Conservation (phyloP, 2,113 vertebrate genomes). For the Halcyon senegalensis region DNA sequence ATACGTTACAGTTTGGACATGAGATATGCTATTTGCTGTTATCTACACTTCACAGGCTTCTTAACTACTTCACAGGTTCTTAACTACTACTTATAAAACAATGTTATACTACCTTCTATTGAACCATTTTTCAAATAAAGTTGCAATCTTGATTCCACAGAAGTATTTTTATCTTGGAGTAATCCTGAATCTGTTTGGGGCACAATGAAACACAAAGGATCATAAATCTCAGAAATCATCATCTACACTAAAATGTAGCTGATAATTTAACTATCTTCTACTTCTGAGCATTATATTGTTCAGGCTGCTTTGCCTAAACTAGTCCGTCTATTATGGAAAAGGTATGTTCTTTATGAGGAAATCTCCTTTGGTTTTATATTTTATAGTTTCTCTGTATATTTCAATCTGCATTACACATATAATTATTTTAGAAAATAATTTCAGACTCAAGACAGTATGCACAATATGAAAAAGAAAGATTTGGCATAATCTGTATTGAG, state of each 20-base stretch:
- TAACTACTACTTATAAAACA: neutral
- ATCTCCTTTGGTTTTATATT: neutral
- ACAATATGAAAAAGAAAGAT: neutral
- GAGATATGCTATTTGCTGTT: neutral
- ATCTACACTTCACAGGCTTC: neutral
- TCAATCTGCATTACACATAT: neutral
- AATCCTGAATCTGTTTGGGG: neutral
- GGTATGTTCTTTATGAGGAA: neutral
- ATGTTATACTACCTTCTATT: neutral
- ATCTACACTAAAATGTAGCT: neutral
- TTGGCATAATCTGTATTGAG: neutral
- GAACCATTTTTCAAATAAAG: neutral
- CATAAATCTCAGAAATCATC: neutral
- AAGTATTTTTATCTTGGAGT: neutral
- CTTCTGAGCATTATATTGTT: neutral
- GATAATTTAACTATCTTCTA: neutral
- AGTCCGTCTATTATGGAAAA: neutral
- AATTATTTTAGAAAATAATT: neutral
- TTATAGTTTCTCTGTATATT: neutral
- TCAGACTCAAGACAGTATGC: neutral
- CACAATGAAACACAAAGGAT: neutral
- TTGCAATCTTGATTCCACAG: neutral
- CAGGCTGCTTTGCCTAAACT: neutral
- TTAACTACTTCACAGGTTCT: neutral
- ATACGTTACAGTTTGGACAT: neutral